Base-by-base conservation (phyloP, 2,113 vertebrate genomes). In the Ceyx margarethae region DNA sequence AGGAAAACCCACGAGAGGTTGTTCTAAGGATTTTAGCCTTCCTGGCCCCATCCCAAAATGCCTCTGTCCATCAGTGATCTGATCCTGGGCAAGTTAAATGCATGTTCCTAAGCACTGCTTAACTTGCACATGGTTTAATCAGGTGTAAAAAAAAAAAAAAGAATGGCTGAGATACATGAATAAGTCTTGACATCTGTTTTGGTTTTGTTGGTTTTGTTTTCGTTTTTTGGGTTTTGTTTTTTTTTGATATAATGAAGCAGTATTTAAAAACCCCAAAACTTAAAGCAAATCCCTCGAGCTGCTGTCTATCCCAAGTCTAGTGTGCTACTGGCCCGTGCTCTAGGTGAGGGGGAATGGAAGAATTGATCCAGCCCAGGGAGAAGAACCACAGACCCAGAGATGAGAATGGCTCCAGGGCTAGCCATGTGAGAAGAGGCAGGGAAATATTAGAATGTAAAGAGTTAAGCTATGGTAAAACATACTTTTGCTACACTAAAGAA, bases 401-500 rank as follows among this genome's bases (percentile, higher is more conserved):
- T 29, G 64, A 72, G 87, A 84, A 79, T 28, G 83, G 91, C 54
- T 84, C 75, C 57, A 64, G 79, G 89, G 86, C 89, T 89, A 73
- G 89, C 95, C 80, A 17, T 71, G 84, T 25, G 65, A 74, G 89
- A 85, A 35, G 83, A 79, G 77, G 65, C 25, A n/a, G 37, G 61
- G 84, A 93, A 93, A 93, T 84, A 92, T 89, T 87, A 97, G 97
- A 97, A 97, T 92, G 96, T 96, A 97, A 97, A 97, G 97, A 98
- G 98, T 98, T 98, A 98, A 98, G 97, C 91, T 97, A 97, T 98
- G 96, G 98, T 98, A 98, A 97, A 97, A 97, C 96, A 97, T 98
- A 98, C 97, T 98, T 98, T 97, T 98, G 97, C 98, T 97, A 96
- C 97, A 98, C 98, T 97, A 97, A 98, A 98, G 97, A 98, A 98